These are phyloP conservation scores for Vidua chalybeata DNA, from an alignment of 2,113 vertebrate genomes.

Conservation along the genomic window DNA sequence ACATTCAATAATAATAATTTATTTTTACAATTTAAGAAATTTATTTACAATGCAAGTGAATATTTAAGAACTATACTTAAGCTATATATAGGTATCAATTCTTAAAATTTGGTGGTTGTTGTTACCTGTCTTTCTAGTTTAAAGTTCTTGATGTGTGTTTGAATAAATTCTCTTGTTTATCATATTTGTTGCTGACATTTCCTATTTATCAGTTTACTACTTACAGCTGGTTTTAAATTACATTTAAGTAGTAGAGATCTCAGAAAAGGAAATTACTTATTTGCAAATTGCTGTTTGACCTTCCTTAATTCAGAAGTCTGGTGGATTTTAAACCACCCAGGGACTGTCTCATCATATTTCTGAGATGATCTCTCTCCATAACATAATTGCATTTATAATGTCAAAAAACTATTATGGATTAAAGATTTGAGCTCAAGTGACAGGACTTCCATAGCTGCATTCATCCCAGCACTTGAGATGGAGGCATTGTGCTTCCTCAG, in stretches of 20 bases:
- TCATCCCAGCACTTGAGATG: neutral
- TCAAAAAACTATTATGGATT: neutral
- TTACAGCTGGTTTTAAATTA: constrained; percentile 18
- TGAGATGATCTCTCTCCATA: neutral
- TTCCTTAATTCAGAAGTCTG: constrained; percentile 55
- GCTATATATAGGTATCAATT: neutral
- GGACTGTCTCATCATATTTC: neutral
- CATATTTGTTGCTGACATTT: neutral
- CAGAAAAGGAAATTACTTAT: constrained; percentile 37
- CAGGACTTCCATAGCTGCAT: neutral
- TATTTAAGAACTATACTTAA: neutral
- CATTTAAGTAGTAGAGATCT: constrained; percentile 28
- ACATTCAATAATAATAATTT: neutral
- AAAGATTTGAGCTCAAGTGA: neutral
- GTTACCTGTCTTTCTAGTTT: neutral
- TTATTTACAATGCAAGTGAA: neutral
- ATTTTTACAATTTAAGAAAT: neutral
- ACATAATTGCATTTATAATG: neutral
- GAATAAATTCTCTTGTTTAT: neutral
- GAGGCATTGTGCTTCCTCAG: neutral
- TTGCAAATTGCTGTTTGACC: constrained; percentile 42
- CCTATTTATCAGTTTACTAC: neutral
- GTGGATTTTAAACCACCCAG: neutral
- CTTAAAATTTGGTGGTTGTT: neutral
- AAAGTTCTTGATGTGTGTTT: neutral